Evolutionary conservation across 2,888 invertebrate genomes (phyloP).

Genomic region (Cyclophora albipunctata): DNA sequence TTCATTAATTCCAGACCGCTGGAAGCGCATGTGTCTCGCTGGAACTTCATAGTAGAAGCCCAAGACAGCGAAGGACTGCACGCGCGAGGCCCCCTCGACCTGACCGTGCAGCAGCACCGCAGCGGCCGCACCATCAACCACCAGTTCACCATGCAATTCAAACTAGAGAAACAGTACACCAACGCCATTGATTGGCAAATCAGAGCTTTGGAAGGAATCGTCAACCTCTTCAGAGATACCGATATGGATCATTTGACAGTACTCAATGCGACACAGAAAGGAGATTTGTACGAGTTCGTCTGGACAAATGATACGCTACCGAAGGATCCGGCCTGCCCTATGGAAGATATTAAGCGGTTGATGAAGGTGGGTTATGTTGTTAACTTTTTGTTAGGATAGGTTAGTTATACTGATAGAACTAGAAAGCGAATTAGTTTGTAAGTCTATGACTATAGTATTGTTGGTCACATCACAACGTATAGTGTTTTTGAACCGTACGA

Average conservation of each 20-base stretch:
- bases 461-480: too few relatives aligned
- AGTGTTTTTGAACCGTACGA: too few relatives aligned
- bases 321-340: slow-evolving; percentile 83
- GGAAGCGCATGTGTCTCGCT: slow-evolving; percentile 87
- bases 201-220: slow-evolving; percentile 75
- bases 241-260: slow-evolving; percentile 82
- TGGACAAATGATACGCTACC: slow-evolving; percentile 93
- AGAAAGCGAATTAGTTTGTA: too few relatives aligned
- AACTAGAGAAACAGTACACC: slow-evolving; percentile 62
- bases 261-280: slow-evolving; percentile 76
- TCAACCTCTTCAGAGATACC: slow-evolving; percentile 74
- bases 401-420: too few relatives aligned
- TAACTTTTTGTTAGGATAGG: too few relatives aligned
- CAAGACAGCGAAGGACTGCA: slow-evolving; percentile 84
- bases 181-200: slow-evolving; percentile 87
- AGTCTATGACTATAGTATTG: too few relatives aligned
- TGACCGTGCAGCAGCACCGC: slow-evolving; percentile 89
- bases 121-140: slow-evolving; percentile 86
- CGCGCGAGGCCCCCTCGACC: slow-evolving; percentile 82
- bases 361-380: slow-evolving; percentile 69
- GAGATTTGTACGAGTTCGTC: slow-evolving; percentile 79
- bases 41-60: slow-evolving; percentile 87
- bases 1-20: slow-evolving; percentile 76
- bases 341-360: slow-evolving; percentile 80
- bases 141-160: slow-evolving; percentile 83